Conservation (phyloP, 2,797 vertebrate species). For the Halcyon smyrnensis region DNA sequence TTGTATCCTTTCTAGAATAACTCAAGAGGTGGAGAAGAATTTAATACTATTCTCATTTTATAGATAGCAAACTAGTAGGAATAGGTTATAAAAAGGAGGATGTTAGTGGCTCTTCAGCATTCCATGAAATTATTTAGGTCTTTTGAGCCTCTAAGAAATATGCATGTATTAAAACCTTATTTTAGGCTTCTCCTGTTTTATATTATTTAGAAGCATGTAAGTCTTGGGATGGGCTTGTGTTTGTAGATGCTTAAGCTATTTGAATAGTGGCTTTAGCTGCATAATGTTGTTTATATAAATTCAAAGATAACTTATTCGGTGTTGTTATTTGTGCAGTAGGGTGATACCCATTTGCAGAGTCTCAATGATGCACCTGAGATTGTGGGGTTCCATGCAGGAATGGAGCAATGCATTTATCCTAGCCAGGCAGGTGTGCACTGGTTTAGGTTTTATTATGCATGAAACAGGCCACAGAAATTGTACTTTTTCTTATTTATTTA, state of each 20-base stretch:
- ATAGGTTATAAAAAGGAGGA: background rate
- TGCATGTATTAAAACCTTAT: background rate
- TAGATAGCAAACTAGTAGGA: background rate
- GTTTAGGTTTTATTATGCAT: background rate
- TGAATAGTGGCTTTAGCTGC: background rate
- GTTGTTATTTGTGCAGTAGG: rapidly evolving
- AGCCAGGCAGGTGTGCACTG: background rate
- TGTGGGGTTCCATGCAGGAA: background rate
- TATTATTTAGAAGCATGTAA: background rate
- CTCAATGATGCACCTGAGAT: background rate
- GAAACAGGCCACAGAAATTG: background rate
- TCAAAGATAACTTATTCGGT: background rate
- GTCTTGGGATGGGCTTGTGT: background rate
- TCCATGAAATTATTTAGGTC: background rate
- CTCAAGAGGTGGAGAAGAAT: background rate
- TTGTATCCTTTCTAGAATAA: background rate
- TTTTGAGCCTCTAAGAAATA: background rate
- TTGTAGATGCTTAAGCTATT: background rate
- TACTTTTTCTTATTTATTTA: background rate
- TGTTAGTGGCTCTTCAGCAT: background rate
- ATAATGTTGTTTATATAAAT: background rate
- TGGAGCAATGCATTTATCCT: background rate
- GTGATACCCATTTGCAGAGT: rapidly evolving
- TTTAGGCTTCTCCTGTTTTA: background rate
- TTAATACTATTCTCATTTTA: background rate